These are phyloP conservation scores for Dichetophora obliterata DNA, from an alignment of 2,888 invertebrate species.

Conservation along the genomic window DNA sequence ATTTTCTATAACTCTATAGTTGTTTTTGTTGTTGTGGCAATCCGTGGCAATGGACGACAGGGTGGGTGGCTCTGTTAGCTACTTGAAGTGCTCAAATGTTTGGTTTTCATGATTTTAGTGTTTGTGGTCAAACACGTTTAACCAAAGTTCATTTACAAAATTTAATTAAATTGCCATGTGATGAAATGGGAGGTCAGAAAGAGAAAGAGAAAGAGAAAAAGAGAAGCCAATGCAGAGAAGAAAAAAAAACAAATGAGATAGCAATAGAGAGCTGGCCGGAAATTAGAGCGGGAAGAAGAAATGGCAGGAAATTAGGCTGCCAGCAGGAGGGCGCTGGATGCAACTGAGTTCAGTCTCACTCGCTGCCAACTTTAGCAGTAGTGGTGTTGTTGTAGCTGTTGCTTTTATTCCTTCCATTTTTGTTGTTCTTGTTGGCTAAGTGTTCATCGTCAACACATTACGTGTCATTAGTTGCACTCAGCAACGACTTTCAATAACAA, in stretches of 20 bases:
- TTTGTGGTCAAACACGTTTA: conserved; percentile 10
- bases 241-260: no score
- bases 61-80: no score
- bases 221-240: background rate
- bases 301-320: no score
- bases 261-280: no score
- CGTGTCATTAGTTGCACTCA: conserved; percentile 33
- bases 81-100: no score
- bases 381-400: conserved; percentile 18
- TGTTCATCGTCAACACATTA: conserved; percentile 47
- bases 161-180: conserved; percentile 18
- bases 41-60: no score
- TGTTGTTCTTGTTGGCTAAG: conserved; percentile 31
- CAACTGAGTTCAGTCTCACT: background rate
- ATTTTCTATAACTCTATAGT: no score
- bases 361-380: background rate
- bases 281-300: no score
- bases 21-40: no score
- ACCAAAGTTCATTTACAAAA: conserved; percentile 18
- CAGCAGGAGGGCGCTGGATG: no score
- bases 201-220: background rate
- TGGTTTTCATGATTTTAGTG: no score
- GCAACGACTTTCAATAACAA: conserved; percentile 19
- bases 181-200: background rate
- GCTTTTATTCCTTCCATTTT: background rate